Percentiles rank a stretch among this genome's conserved stretches.
Evolutionary conservation across 64 coral and sea anemone species (phyloP).

Genomic region (Orbicella faveolata): DNA sequence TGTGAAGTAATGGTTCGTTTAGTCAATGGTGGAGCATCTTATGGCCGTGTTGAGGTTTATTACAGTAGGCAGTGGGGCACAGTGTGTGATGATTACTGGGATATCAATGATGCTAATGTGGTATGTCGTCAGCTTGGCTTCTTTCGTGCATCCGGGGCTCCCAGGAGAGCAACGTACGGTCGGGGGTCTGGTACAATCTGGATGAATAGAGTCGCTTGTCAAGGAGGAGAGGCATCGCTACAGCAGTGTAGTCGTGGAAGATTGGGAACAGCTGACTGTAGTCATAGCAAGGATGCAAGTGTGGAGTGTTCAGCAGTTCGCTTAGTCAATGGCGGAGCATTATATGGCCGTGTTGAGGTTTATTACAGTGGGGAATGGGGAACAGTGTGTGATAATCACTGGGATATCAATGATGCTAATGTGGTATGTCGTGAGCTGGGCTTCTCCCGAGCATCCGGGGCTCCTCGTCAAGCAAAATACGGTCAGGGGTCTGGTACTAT

Average conservation of each 20-base stretch:
- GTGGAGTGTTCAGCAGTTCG: background rate
- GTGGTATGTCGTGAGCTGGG: conserved; percentile 42
- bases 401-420: conserved; percentile 23
- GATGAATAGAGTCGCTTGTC: background rate
- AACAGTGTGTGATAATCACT: background rate
- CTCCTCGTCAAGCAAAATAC: background rate
- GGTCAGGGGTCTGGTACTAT: conserved; percentile 19
- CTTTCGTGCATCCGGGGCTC: conserved; percentile 1
- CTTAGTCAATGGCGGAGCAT: background rate
- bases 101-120: conserved; percentile 16
- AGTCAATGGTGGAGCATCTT: background rate
- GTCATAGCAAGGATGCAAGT: background rate
- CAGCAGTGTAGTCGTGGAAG: too few relatives aligned
- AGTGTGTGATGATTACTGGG: conserved; percentile 17
- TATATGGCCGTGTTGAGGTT: conserved; percentile 15
- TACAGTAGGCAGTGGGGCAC: conserved; percentile 20
- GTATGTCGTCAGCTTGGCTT: conserved; percentile 49
- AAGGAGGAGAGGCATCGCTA: background rate
- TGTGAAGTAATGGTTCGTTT: background rate
- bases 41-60: conserved; percentile 28
- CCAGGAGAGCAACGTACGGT: background rate
- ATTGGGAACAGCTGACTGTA: background rate
- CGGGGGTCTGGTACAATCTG: background rate
- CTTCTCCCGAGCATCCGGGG: conserved; percentile 8
- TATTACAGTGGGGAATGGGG: conserved; percentile 30